Conservation (phyloP, 2,797 vertebrate genomes). For the Carcharodon carcharias region DNA sequence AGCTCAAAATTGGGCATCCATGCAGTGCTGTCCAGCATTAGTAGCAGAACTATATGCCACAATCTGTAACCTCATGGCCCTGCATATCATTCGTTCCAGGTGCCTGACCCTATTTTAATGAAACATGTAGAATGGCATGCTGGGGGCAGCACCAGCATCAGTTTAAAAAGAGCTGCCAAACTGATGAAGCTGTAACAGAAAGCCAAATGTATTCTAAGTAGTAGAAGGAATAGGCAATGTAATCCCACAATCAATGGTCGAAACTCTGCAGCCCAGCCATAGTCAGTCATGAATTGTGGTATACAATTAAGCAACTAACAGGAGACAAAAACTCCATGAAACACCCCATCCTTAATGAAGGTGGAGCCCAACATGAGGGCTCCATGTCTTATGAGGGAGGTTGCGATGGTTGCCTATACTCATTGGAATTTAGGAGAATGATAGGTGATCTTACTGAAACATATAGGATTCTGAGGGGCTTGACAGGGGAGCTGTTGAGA, state of each 20-base stretch:
- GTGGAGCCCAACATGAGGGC: background rate
- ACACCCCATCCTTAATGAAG: background rate
- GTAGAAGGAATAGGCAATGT: background rate
- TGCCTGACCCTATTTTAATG: background rate
- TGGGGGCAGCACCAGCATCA: background rate
- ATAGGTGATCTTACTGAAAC: no score
- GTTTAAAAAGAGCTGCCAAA: background rate
- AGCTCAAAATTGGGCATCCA: background rate
- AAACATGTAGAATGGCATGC: background rate
- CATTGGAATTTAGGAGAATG: no score
- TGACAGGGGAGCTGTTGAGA: no score
- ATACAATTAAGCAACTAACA: background rate
- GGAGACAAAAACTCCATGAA: background rate
- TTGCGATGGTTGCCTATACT: no score
- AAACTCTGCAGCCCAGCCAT: background rate
- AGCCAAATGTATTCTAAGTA: background rate
- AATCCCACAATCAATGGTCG: background rate
- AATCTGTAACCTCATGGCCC: background rate
- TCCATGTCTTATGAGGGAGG: no score
- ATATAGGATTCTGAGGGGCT: no score
- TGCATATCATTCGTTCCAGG: background rate
- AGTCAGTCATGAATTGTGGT: no score
- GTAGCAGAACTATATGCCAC: background rate
- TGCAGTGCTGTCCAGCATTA: background rate
- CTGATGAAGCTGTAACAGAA: background rate